phyloP scores from a whole-genome alignment of 2,113 vertebrate species.

The Phoenicopterus ruber region DNA sequence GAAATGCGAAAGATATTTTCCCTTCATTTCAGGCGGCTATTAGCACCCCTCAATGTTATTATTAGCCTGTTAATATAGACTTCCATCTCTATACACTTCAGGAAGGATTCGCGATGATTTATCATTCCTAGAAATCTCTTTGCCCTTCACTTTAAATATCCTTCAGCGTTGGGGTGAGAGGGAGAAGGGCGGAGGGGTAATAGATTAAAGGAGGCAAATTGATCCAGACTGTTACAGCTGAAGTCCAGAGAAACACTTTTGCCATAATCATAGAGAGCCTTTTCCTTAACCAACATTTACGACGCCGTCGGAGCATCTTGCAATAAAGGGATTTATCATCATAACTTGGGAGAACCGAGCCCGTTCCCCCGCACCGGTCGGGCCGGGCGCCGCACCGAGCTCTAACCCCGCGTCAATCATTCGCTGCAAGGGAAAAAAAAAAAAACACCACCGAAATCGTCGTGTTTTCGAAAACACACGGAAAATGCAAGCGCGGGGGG shows the following conservation, averaged over 20 bases:
- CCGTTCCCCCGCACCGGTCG: background rate
- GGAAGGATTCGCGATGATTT: background rate
- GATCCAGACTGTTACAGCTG: background rate
- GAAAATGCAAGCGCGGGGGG: background rate
- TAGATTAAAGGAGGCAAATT: background rate
- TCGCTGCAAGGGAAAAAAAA: background rate
- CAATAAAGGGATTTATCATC: background rate
- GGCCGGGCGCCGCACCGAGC: background rate
- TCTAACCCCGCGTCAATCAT: background rate
- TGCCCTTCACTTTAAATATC: constrained; percentile 8
- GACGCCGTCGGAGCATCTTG: background rate
- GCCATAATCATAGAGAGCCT: background rate
- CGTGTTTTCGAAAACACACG: background rate
- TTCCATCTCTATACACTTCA: background rate
- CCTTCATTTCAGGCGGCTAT: background rate
- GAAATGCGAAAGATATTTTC: background rate
- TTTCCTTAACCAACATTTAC: background rate
- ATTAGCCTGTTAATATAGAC: background rate
- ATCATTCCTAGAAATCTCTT: background rate
- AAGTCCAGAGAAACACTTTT: constrained; percentile 15
- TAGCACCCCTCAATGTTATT: background rate
- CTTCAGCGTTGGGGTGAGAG: background rate
- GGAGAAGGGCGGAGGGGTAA: background rate
- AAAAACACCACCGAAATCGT: background rate
- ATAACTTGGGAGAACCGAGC: too few relatives aligned